Percentiles rank a stretch among this genome's conserved stretches.
phyloP scores from a whole-genome alignment of 2,797 vertebrate genomes.

The Margarornis squamiger region DNA sequence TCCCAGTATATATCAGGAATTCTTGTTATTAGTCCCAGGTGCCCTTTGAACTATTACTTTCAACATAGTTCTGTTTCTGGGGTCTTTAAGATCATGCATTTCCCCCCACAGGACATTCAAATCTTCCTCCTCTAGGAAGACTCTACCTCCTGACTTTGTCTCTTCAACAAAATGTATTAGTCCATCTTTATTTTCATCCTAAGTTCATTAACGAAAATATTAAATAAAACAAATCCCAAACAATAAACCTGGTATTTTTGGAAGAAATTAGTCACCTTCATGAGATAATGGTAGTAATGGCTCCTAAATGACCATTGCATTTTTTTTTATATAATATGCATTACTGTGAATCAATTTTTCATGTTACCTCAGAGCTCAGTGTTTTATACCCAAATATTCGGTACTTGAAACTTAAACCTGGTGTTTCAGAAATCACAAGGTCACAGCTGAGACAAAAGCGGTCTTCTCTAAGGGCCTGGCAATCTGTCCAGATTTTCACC shows the following conservation, averaged over 20 bases:
- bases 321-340: background rate
- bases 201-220: background rate
- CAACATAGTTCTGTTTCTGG: background rate
- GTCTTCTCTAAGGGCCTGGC: background rate
- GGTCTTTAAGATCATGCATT: background rate
- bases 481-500: constrained; percentile 57
- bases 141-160: background rate
- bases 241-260: background rate
- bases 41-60: constrained; percentile 11
- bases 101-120: background rate
- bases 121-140: background rate
- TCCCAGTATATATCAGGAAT: constrained; percentile 3
- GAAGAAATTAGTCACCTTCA: background rate
- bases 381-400: background rate
- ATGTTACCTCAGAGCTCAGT: background rate
- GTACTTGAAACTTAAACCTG: background rate
- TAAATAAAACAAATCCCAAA: background rate
- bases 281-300: background rate
- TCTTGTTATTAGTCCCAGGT: background rate
- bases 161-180: background rate
- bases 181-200: background rate
- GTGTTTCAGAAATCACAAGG: constrained; percentile 29
- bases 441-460: background rate
- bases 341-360: background rate
- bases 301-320: background rate